Base-by-base conservation (phyloP, 1,140 invertebrate genomes). In the Heliconius himera region DNA sequence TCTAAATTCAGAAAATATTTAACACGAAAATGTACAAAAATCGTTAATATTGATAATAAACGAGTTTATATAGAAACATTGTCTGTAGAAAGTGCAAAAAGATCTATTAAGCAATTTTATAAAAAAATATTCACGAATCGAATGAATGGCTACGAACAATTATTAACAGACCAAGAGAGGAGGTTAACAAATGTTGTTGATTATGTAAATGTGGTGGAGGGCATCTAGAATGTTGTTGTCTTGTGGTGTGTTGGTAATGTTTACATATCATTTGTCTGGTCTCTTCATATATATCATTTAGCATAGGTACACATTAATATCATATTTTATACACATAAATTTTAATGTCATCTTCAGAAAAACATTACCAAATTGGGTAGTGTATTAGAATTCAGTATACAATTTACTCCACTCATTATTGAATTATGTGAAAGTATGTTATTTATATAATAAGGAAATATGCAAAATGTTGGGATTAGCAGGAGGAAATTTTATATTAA, bases 81-180 rank as follows among this genome's bases (percentile, higher is more conserved):
- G 8, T 92, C 88, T 80, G 82, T 89, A 29, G 83, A 86, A 8
- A 92, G 90, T 84, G 85, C 91, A 56, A 94, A 90, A 83, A 88
- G 93, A 80, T 90, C 86, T 70, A 77, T 94, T 20, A 49, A 76
- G 72, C 86, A 83, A 80, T 72, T 91, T 76, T 92, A 87, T 80
- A 89, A 82, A 73, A 87, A 84, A 29, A 54, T 95, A 49, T 91
- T 94, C 77, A 93, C 86, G 71, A 88, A 85, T 22, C 84, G 82
- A 26, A 73, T 83, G 22, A 78, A 80, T 78, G 91, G 91, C 70
- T 95, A 95, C 84, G 90, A 91, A 81, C 88, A 88, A 75, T 90
- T 95, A 82, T 78, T 93, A 49, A 87, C 91, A 11, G 94, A 95
- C 41, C 94, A 95, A 84, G 94, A 95, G 84, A 94, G 90, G 88